phyloP scores from a whole-genome alignment of 2,888 invertebrate species.

The Campopleginae sp. region DNA sequence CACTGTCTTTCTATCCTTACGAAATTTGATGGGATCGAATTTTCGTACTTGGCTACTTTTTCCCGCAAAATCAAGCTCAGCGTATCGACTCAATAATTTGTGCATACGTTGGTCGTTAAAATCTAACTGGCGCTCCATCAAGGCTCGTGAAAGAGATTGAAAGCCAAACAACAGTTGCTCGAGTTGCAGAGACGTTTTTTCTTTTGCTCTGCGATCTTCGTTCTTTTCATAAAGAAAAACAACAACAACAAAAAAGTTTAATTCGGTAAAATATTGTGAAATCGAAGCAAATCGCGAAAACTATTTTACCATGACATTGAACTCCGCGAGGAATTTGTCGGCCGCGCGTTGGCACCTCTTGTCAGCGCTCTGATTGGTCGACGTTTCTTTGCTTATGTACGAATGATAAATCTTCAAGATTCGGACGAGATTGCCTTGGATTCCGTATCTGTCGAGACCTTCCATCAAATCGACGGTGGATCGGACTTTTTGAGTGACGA shows the following conservation, averaged over 20 bases:
- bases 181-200: constrained; percentile 50
- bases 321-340: constrained; percentile 73
- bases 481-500: constrained; percentile 69
- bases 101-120: constrained; percentile 34
- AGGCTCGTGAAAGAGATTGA: constrained; percentile 62
- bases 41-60: constrained; percentile 60
- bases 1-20: constrained; percentile 36
- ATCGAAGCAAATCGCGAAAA: not conserved
- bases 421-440: constrained; percentile 76
- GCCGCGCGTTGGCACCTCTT: constrained; percentile 66
- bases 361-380: constrained; percentile 30
- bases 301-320: constrained; percentile 67
- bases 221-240: constrained; percentile 62
- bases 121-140: constrained; percentile 52
- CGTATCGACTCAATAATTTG: constrained; percentile 65
- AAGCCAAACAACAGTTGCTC: constrained; percentile 59
- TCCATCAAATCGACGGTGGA: constrained; percentile 74
- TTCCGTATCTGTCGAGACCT: constrained; percentile 74
- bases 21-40: constrained; percentile 61
- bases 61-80: constrained; percentile 67
- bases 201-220: constrained; percentile 32
- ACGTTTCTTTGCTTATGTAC: constrained; percentile 70
- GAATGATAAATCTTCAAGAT: constrained; percentile 76
- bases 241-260: not conserved
- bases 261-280: too few relatives aligned